Base-by-base conservation (phyloP, 64 coral and sea anemone genomes). In the Pocillopora damicornis region DNA sequence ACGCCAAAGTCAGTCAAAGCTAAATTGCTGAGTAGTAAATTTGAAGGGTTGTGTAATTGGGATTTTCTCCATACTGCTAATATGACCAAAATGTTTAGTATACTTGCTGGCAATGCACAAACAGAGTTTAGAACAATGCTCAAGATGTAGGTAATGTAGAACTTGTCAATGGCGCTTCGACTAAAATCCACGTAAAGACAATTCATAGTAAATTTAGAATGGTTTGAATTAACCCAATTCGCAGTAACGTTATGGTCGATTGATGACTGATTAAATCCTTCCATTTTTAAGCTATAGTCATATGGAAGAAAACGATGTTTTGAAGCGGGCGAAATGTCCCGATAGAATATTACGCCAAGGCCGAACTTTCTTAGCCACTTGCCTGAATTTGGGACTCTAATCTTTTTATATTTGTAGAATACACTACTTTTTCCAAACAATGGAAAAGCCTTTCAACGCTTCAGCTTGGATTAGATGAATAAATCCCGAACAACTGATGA, bases 11-110 rank as follows among this genome's bases (percentile, higher is more conserved):
- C 77, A 0, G 57, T 81, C 7, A 80, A 2, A 0, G 88, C 88
- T 36, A 89, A 42, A 73, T 89, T 89, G n/a, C 62, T 60, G 35
- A 89, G 88, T 2, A 89, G 77, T 16, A 73, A 17, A 35, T 89
- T 58, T 13, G 88, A 89, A 37, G 88, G 77, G n/a, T 42, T 81
- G 36, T 73, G 76, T 13, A 81, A 23, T 23, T 67, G 60, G 15
- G 14, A 38, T 59, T 57, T 89, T 17, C 63, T 81, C 77, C 76
- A 81, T 35, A 89, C 63, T 2, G 64, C 42, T 1, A 80, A 12
- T 0, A 89, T 68, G 17, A 89, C 88, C 38, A 89, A 13, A 23
- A 37, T 20, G 76, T 89, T 89, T 1, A 89, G 18, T 18, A 79
- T 13, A 35, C 37, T 69, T 30, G 63, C 67, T 79, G 63, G 76